Conservation (phyloP, 2,888 invertebrate genomes). For the Graphium colonna region DNA sequence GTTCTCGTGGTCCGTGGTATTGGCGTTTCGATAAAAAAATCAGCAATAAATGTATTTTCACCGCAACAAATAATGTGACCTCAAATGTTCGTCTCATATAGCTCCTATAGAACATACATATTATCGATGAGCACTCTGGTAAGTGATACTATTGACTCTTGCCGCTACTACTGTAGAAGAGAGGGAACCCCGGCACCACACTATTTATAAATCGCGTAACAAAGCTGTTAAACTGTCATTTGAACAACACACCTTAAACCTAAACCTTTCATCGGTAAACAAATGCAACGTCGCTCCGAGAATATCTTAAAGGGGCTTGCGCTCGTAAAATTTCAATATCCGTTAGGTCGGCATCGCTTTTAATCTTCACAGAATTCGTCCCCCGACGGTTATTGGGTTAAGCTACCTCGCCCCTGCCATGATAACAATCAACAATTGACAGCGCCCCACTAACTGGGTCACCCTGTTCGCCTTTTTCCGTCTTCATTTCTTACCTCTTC, state of each 20-base stretch:
- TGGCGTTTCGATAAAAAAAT: too few species aligned
- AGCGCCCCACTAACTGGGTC: slow-evolving; percentile 22
- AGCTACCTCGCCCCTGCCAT: slow-evolving; percentile 31
- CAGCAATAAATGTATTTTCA: too few species aligned
- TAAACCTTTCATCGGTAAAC: slow-evolving; percentile 19
- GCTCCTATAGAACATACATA: too few species aligned
- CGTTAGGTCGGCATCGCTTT: slow-evolving; percentile 45
- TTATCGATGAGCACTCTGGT: too few species aligned
- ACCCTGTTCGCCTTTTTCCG: slow-evolving; percentile 18
- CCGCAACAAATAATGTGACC: too few species aligned
- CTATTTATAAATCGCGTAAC: slow-evolving; percentile 12
- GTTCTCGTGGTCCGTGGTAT: too few species aligned
- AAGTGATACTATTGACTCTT: too few species aligned
- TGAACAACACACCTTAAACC: slow-evolving; percentile 4
- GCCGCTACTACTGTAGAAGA: too few species aligned
- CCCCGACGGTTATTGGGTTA: slow-evolving; percentile 38
- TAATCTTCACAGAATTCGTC: slow-evolving; percentile 55
- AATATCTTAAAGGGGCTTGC: slow-evolving; percentile 42
- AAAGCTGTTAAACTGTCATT: slow-evolving; percentile 12
- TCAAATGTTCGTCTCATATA: too few species aligned
- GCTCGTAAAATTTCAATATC: slow-evolving; percentile 59
- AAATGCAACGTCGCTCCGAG: slow-evolving; percentile 32
- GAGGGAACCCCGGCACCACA: background rate
- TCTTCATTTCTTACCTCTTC: slow-evolving; percentile 19
- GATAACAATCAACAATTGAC: slow-evolving; percentile 43